A percentile compares a stretch with the other conserved stretches of the same genome.
Conservation (phyloP, 2,113 vertebrate species). For the Ictalurus punctatus region DNA sequence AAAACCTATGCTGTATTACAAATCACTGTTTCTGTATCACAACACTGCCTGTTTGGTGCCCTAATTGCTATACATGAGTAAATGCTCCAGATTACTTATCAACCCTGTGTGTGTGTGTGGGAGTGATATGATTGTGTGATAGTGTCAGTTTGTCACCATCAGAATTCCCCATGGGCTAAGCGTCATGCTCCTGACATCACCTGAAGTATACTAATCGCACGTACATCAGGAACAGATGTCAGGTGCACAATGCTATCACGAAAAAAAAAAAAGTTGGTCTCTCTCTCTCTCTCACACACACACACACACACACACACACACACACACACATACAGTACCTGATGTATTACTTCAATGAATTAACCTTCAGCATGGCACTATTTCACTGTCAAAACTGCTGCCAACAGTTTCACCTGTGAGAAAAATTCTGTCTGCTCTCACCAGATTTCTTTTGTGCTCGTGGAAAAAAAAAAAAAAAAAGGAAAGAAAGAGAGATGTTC, state of each 20-base stretch:
- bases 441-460: neutral
- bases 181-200: neutral
- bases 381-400: neutral
- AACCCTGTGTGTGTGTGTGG: neutral
- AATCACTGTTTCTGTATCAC: neutral
- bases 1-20: neutral
- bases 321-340: neutral
- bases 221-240: slow-evolving; percentile 14
- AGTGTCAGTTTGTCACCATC: neutral
- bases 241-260: neutral
- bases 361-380: neutral
- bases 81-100: neutral
- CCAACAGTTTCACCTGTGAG: neutral
- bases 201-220: neutral
- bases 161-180: neutral
- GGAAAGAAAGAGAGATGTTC: neutral
- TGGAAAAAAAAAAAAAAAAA: neutral
- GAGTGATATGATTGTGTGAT: neutral
- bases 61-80: neutral
- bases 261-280: neutral
- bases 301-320: neutral
- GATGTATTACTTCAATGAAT: neutral
- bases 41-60: neutral
- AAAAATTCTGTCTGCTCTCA: neutral
- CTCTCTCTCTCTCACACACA: neutral